Evolutionary conservation across 2,113 vertebrate genomes (phyloP), one percentile per base, ranked within the genome.

Genomic region (Vireo altiloquus): DNA sequence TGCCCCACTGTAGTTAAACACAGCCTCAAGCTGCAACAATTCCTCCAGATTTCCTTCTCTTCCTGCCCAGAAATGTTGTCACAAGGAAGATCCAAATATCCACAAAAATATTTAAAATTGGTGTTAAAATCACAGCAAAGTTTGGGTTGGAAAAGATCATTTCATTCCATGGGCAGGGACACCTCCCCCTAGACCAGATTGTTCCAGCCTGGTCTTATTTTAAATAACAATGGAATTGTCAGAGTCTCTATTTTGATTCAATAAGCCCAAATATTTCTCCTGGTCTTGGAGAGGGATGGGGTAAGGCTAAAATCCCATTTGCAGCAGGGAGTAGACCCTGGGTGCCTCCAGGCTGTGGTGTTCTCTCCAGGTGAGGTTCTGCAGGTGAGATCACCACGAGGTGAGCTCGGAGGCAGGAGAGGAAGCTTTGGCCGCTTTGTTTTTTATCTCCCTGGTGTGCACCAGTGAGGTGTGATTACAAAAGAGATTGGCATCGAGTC

Each of bases 311-410:
- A 85, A 82, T 68, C 70, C 27, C 1, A 0, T 57, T 57, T 27
- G 14, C 50, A 81, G 39, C 5, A 59, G 65, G 33, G 27, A 40
- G 1, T 7, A 24, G 53, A 60, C 10, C 13, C 24, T 5, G 68
- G 53, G 11, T 54, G 25, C 23, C 31, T 59, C 22, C 50, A 9
- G 46, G 39, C 46, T 31, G 25, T n/a, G 65, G 31, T 54, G 6
- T 70, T 76, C 63, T 30, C 33, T 56, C 19, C 19, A 2, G 40
- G 25, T 57, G n/a, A 24, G 46, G 4, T 72, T 23, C 50, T 49
- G 2, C 20, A 33, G 17, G 30, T n/a, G n/a, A n/a, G n/a, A n/a
- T n/a, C n/a, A 39, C 46, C 15, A 0, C 0, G 6, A 49, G 71
- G 20, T 5, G 16, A 69, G 75, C 16, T 16, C 1, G 3, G 78